Percentiles rank a stretch among this genome's conserved stretches.
These are phyloP conservation scores for Drosophila busckii DNA, from an alignment of 1,140 invertebrate genomes.

Conservation along the genomic window DNA sequence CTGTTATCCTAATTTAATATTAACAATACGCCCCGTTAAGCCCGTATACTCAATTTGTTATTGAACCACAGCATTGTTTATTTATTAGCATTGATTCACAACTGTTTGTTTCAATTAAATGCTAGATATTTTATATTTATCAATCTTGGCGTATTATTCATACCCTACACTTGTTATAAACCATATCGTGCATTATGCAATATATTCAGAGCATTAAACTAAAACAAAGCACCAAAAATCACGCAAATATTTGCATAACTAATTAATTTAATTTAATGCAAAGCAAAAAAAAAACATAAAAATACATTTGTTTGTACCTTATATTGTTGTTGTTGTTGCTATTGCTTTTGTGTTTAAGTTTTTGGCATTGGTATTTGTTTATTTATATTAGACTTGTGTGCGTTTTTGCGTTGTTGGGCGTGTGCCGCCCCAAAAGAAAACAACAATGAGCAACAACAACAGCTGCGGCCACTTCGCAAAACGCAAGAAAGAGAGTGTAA, in stretches of 20 bases:
- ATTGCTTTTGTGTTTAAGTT: slow-evolving; percentile 6
- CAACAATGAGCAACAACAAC: neutral
- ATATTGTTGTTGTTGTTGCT: slow-evolving; percentile 13
- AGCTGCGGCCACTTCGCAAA: no score
- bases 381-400: slow-evolving; percentile 6
- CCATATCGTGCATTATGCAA: slow-evolving; percentile 21
- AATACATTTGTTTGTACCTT: slow-evolving; percentile 1
- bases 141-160: slow-evolving; percentile 12
- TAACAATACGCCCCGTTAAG: no score
- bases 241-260: slow-evolving; percentile 45
- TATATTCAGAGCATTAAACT: slow-evolving; percentile 35
- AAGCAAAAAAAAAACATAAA: slow-evolving; percentile 13
- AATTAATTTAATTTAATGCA: slow-evolving; percentile 32
- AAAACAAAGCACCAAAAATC: slow-evolving; percentile 33
- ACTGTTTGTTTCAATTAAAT: no score
- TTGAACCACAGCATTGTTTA: neutral
- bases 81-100: no score
- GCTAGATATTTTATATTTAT: neutral
- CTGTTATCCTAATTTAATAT: no score
- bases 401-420: slow-evolving; percentile 17
- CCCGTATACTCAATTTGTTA: slow-evolving; percentile 6
- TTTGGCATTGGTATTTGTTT: no score
- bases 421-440: slow-evolving; percentile 29
- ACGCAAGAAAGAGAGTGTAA: neutral
- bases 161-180: neutral